Percentiles rank a stretch among this genome's conserved stretches.
Evolutionary conservation across 2,888 invertebrate species (phyloP).

Genomic region (Synergus laeviventris): DNA sequence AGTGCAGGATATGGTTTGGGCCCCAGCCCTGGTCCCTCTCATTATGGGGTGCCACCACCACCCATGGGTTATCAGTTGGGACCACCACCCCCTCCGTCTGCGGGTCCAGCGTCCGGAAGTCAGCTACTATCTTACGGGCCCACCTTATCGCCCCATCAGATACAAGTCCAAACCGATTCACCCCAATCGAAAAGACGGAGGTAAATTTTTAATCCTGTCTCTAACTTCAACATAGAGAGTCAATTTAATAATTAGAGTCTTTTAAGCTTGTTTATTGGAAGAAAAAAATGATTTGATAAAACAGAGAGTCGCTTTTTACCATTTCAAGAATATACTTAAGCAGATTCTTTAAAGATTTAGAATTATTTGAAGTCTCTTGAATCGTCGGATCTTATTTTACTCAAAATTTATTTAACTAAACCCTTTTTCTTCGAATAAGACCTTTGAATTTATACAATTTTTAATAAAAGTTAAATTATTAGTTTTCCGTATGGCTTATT

Average conservation of each 20-base stretch:
- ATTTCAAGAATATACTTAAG: too few relatives aligned
- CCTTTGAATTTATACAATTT: too few relatives aligned
- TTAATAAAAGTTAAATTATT: neutral
- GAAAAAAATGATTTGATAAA: neutral
- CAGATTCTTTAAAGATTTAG: too few relatives aligned
- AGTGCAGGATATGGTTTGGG: constrained; percentile 70
- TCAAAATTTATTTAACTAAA: too few relatives aligned
- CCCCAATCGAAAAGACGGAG: constrained; percentile 69
- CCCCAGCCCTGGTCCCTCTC: constrained; percentile 69
- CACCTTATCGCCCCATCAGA: constrained; percentile 70
- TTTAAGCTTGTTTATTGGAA: neutral
- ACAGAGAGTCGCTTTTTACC: neutral
- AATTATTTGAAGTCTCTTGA: too few relatives aligned
- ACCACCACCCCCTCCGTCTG: constrained; percentile 62
- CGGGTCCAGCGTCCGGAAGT: constrained; percentile 62
- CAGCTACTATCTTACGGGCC: constrained; percentile 70
- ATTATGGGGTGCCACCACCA: constrained; percentile 67
- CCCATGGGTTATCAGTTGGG: constrained; percentile 70
- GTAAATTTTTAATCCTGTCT: constrained; percentile 54
- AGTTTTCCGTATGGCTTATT: neutral
- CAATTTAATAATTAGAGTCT: neutral
- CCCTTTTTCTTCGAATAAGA: neutral
- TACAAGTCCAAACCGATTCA: constrained; percentile 64
- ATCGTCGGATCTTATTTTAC: too few relatives aligned
- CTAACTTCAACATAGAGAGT: neutral